Evolutionary conservation across 2,797 vertebrate genomes (phyloP), one percentile per base, ranked within the genome.

Genomic region (Chrysolophus pictus): DNA sequence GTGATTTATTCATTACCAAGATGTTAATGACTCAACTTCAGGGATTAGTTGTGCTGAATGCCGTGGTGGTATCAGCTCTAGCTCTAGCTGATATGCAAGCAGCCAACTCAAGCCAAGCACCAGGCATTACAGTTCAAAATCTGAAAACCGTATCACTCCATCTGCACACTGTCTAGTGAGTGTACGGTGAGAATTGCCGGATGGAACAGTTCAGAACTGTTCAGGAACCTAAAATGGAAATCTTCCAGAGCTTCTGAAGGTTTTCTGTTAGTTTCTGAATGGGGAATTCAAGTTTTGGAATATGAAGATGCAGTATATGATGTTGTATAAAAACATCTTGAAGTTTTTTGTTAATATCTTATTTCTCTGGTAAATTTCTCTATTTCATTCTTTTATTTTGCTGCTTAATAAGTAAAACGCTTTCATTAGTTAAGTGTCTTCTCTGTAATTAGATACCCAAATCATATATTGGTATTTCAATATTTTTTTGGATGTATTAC

Each of bases 171-270:
- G 55, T 56, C 39, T 80, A 18, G 13, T 31, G 37, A 69, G 39
- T 0, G 0, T 42, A 24, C 0, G 0, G 3, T 64, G 53, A 68
- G 41, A 81, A 29, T 1, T 73, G 19, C 31, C 47, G 67, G 22
- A 51, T 31, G 59, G 26, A 70, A 55, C 0, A 2, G 9, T 19
- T 24, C n/a, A 59, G 28, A 29, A 39, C 26, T 74, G 31, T 69
- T 86, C 47, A 51, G 23, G 18, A 79, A 6, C 19, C 23, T 4
- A 1, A 33, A 29, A 21, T 69, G n/a, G 49, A 60, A 84, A 59
- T 51, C 26, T 29, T 31, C 19, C 46, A 19, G 21, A 42, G 39
- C 39, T 56, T 35, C n/a, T 22, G n/a, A 65, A 28, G 19, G 8
- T 31, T 56, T 56, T 33, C 29, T 26, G 22, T 55, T 31, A 65